A percentile compares a stretch with the other conserved stretches of the same genome.
Evolutionary conservation across 2,888 invertebrate species (phyloP).

Genomic region (Lepidocyrtinus sp.): DNA sequence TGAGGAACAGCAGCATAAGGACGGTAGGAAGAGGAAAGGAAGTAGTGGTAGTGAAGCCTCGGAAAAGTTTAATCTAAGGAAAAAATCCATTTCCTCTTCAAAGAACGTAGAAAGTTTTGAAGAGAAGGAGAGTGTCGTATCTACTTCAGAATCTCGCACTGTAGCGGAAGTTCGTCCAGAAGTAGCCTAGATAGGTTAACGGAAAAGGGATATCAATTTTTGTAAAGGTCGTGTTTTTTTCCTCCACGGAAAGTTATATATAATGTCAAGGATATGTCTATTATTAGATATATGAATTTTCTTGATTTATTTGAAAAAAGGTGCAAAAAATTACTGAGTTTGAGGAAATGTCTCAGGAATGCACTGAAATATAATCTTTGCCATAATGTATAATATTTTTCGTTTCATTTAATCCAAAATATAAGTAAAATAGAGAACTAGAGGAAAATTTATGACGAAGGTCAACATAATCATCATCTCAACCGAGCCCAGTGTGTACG

Average conservation of each 20-base stretch:
- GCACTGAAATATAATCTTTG: too few species aligned
- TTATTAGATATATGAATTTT: not conserved
- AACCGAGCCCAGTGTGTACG: too few species aligned
- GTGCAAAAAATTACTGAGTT: too few species aligned
- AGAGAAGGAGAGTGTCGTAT: conserved; percentile 28
- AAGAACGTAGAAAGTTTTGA: conserved; percentile 16
- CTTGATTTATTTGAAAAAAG: not conserved
- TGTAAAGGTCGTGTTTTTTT: not conserved
- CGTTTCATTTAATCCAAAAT: too few species aligned
- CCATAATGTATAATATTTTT: too few species aligned
- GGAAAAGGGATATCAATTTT: not conserved
- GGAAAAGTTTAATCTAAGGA: not conserved
- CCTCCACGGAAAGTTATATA: not conserved
- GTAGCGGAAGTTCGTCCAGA: conserved; percentile 51
- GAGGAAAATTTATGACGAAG: too few species aligned
- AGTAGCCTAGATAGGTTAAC: not conserved
- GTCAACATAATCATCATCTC: too few species aligned
- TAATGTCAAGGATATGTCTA: not conserved
- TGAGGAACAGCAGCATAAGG: conserved; percentile 1
- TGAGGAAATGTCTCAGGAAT: not conserved
- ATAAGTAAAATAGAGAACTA: too few species aligned
- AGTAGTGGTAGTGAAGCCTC: conserved; percentile 17
- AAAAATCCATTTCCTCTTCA: not conserved
- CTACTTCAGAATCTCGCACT: conserved; percentile 12
- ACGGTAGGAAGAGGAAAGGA: not conserved